Percentiles rank a stretch among this genome's conserved stretches.
These are phyloP conservation scores for Gorsachius goisagi DNA, from an alignment of 2,113 vertebrate species.

Conservation along the genomic window DNA sequence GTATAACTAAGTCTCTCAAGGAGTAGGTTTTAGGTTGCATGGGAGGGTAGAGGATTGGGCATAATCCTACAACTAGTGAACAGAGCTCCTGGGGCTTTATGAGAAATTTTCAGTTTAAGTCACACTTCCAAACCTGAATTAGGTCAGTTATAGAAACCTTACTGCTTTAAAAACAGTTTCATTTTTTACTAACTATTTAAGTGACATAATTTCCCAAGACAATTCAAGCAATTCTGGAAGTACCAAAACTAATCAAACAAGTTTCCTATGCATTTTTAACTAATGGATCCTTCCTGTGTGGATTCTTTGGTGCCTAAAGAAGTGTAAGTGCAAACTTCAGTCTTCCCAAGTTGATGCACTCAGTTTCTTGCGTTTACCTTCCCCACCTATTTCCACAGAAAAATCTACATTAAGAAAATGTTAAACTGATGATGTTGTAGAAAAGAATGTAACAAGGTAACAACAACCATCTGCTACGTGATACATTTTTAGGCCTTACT, in stretches of 20 bases:
- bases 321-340: background rate
- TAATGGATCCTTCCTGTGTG: background rate
- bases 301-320: background rate
- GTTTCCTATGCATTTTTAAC: background rate
- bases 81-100: background rate
- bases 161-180: background rate
- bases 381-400: background rate
- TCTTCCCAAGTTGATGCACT: background rate
- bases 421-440: background rate
- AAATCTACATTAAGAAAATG: background rate
- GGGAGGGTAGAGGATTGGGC: background rate
- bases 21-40: background rate
- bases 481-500: background rate
- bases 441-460: background rate
- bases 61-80: background rate
- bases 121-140: background rate
- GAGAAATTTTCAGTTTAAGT: background rate
- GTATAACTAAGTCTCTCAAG: background rate
- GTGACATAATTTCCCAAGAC: background rate
- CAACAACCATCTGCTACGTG: background rate
- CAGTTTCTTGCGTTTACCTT: background rate
- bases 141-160: background rate
- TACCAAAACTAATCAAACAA: background rate
- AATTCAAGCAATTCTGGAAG: background rate
- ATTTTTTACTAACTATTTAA: background rate